Conservation (phyloP, 2,888 invertebrate genomes). For the Plagiodera versicolora region DNA sequence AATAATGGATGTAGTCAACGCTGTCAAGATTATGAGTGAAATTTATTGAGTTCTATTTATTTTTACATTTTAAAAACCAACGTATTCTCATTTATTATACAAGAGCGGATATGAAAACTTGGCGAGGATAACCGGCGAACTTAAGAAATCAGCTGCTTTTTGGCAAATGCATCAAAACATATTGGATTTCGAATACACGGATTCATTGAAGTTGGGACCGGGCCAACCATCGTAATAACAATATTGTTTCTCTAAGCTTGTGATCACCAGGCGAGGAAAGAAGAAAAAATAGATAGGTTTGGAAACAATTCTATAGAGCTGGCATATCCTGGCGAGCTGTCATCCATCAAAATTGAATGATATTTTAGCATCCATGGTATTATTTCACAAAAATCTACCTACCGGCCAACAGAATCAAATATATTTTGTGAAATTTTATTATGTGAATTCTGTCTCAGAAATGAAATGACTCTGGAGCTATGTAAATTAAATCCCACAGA, state of each 20-base stretch:
- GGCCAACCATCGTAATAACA: conserved; percentile 20
- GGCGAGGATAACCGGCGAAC: background rate
- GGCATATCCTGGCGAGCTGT: too few species aligned
- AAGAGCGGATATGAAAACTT: conserved; percentile 5
- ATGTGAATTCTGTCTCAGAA: too few species aligned
- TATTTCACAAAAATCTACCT: too few species aligned
- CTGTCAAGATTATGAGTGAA: conserved; percentile 5
- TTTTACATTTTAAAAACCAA: conserved; percentile 8
- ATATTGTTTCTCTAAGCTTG: background rate
- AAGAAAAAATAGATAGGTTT: background rate
- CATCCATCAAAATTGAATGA: too few species aligned
- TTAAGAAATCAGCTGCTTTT: conserved; percentile 23
- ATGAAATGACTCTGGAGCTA: too few species aligned
- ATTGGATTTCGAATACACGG: conserved; percentile 31
- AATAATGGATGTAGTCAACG: conserved; percentile 1
- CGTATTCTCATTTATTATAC: conserved; percentile 7
- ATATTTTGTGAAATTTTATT: too few species aligned
- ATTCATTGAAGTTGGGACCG: conserved; percentile 19
- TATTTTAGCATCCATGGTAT: too few species aligned
- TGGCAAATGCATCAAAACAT: conserved; percentile 33
- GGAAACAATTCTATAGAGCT: too few species aligned
- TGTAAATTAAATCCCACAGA: too few species aligned
- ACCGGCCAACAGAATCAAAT: too few species aligned
- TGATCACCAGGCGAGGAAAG: background rate
- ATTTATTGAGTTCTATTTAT: conserved; percentile 4